Percentiles rank a stretch among this genome's conserved stretches.
Conservation (phyloP, 2,113 vertebrate species). For the Chrysemys picta region DNA sequence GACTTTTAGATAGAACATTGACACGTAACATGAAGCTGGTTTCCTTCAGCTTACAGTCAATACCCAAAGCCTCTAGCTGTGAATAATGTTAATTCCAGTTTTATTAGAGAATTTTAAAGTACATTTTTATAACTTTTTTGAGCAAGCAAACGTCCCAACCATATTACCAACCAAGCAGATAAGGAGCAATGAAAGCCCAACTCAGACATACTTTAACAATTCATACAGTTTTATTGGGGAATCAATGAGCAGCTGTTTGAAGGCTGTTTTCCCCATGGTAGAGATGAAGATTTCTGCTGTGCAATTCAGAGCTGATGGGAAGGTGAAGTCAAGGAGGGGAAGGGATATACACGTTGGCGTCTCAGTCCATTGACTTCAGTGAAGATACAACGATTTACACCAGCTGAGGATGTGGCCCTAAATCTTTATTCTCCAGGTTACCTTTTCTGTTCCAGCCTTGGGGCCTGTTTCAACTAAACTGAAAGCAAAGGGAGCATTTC, state of each 20-base stretch:
- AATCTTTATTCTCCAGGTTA: background rate
- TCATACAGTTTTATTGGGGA: background rate
- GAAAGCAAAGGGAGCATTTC: background rate
- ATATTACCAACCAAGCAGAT: background rate
- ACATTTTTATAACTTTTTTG: conserved; percentile 29
- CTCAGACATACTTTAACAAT: background rate
- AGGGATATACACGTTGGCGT: background rate
- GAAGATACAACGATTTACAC: background rate
- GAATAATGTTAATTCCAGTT: conserved; percentile 2
- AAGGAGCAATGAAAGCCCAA: conserved; percentile 8
- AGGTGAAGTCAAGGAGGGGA: background rate
- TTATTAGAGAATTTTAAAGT: conserved; percentile 44
- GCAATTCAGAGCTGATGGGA: background rate
- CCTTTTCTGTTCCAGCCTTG: background rate
- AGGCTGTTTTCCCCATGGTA: background rate
- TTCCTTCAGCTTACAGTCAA: background rate
- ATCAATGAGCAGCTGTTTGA: background rate
- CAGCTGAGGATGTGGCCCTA: background rate
- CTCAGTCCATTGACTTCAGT: rapidly evolving
- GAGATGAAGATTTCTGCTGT: background rate
- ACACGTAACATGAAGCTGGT: background rate
- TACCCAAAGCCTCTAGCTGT: conserved; percentile 39
- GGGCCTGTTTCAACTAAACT: background rate
- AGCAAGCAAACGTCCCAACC: conserved; percentile 31
- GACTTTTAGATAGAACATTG: background rate